These are phyloP conservation scores for Bactericera cockerelli DNA, from an alignment of 1,140 invertebrate genomes.

Conservation along the genomic window DNA sequence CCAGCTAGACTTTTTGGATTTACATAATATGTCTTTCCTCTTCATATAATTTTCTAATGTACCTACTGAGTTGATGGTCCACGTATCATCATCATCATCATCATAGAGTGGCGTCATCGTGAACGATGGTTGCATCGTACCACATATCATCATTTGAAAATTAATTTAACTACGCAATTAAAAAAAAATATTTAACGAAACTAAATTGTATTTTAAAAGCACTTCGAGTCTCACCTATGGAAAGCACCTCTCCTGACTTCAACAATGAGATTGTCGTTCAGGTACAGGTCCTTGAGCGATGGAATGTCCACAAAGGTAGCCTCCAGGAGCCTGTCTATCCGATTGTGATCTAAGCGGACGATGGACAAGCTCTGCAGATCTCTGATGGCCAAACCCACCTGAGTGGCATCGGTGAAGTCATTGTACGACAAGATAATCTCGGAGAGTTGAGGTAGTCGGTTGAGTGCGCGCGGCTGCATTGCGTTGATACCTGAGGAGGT, in stretches of 20 bases:
- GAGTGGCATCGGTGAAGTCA: slow-evolving; percentile 51
- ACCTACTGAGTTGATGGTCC: too few species aligned
- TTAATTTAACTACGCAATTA: too few species aligned
- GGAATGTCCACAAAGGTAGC: slow-evolving; percentile 65
- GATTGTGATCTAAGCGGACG: slow-evolving; percentile 51
- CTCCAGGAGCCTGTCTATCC: slow-evolving; percentile 50
- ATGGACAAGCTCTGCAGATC: slow-evolving; percentile 52
- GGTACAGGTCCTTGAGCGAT: slow-evolving; percentile 45
- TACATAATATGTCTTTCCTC: too few species aligned
- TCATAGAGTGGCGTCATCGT: too few species aligned
- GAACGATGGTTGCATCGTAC: too few species aligned
- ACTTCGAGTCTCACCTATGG: slow-evolving; percentile 30
- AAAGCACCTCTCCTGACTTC: slow-evolving; percentile 23
- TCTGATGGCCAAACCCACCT: slow-evolving; percentile 56
- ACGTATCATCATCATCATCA: too few species aligned
- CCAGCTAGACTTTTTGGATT: too few species aligned
- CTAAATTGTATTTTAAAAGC: too few species aligned
- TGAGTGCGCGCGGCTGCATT: slow-evolving; percentile 58
- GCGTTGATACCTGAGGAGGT: slow-evolving; percentile 1
- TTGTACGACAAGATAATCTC: slow-evolving; percentile 56
- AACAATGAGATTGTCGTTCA: slow-evolving; percentile 53
- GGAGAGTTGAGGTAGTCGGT: slow-evolving; percentile 48
- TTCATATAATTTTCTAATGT: too few species aligned
- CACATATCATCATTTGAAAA: too few species aligned
- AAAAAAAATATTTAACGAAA: too few species aligned